Evolutionary conservation across 2,888 invertebrate genomes (phyloP), one percentile per base, ranked within the genome.

Genomic region (Chloroclysta siterata): DNA sequence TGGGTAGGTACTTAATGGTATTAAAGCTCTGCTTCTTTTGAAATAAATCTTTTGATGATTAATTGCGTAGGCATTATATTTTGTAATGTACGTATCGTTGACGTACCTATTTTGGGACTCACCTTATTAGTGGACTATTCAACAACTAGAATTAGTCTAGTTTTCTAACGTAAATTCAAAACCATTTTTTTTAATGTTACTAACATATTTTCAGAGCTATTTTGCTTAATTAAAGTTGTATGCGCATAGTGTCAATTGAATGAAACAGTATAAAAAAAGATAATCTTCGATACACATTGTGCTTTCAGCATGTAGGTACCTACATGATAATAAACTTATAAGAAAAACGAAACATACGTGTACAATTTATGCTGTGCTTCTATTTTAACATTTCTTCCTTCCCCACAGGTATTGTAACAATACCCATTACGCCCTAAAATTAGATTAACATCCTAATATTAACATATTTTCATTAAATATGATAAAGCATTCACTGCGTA

Each of bases 401-500:
- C 44, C 22, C 22, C 41, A 42, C 8, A 5, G n/a, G n/a, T n/a
- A 29, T 3, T 0, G 11, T 7, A n/a, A 41, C 28, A 14, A 42
- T 51, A 68, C 66, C 8, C 36, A 62, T 56, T 52, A 50, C 61
- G 42, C 46, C 52, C 39, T 28, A 29, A 53, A 47, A 42, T 46
- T 29, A 53, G 48, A 59, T 60, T 22, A 60, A 15, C 44, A 58
- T 53, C 39, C 8, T 15, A 10, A 44, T 15, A 62, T 57, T 67
- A 51, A 60, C 47, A 65, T 69, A 65, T 56, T 69, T 66, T 65
- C 41, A 60, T 65, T 60, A 17, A 41, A 53, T 46, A 58, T 51
- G 52, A 55, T 48, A 53, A 58, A 59, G 46, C 56, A 63, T 63
- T 66, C 63, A 70, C 61, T 73, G 60, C 69, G 66, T 72, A 69